Base-by-base conservation (phyloP, 2,113 vertebrate genomes). In the Mormoops blainvillei region DNA sequence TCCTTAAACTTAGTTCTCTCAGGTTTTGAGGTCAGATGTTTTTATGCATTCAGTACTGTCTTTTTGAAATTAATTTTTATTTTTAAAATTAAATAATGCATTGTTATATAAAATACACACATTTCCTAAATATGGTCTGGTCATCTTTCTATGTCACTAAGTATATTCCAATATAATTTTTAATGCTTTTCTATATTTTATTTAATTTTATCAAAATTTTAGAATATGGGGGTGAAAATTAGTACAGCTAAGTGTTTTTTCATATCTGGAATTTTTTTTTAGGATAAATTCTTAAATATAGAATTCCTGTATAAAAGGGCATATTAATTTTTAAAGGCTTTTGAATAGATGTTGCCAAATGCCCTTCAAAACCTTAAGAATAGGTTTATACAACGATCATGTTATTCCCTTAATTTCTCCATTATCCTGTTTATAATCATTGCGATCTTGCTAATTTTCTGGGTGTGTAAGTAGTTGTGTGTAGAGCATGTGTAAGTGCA, bases 281-380 rank as follows among this genome's bases (percentile, higher is more conserved):
- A 36, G 24, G 41, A 63, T 95, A 92, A 45, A 89, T 92, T 94
- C 56, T 61, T 85, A 83, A 70, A 54, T 33, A 52, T 85, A 16
- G 5, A 71, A 84, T 94, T 95, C 8, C 22, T 88, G 2, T 77
- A 16, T 89, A 70, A 89, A 96, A 91, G 19, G 33, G 3, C 14
- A 28, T 70, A 48, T 73, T 71, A 56, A 31, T 74, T 96, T 96
- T 94, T 91, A 38, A 86, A 86, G 87, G 26, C 28, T 82, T 93
- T 93, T 87, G 52, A 28, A 67, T 70, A 58, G 24, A 2, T 56
- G 61, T 85, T 87, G n/a, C 31, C 24, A 89, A 89, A 86, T 87
- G 81, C 22, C 12, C 70, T 80, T 95, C 18, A 77, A 1, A 89
- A 73, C 20, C 56, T 67, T 73, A 78, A 4, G 38, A 83, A 33